phyloP scores from a whole-genome alignment of 1,140 invertebrate genomes.

The Neotoxoptera formosana region DNA sequence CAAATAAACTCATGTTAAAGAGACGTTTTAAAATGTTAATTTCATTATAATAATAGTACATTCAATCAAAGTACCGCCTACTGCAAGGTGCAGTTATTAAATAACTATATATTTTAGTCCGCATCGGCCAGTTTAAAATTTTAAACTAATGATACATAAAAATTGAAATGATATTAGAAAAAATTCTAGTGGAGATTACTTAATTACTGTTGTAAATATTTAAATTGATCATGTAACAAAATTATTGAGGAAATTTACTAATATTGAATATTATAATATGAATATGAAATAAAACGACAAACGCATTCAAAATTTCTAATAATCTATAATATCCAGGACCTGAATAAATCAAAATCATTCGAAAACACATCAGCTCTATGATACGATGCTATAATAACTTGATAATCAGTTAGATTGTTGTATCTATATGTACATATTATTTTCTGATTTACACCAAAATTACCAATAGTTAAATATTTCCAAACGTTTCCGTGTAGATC shows the following conservation, averaged over 20 bases:
- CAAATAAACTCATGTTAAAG: not conserved
- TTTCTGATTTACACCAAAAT: not conserved
- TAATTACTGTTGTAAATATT: not conserved
- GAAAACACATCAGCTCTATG: not conserved
- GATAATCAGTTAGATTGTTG: not conserved
- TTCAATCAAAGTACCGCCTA: not conserved
- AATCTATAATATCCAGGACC: not conserved
- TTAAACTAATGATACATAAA: not conserved
- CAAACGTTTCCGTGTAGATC: not conserved
- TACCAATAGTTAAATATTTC: too few species aligned
- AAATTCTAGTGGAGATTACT: not conserved
- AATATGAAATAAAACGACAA: too few species aligned
- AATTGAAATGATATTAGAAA: too few species aligned
- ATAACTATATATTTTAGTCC: too few species aligned
- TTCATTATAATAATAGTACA: not conserved
- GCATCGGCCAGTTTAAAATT: not conserved
- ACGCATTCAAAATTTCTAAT: not conserved
- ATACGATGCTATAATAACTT: too few species aligned
- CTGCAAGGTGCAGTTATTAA: not conserved
- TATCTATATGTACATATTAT: not conserved
- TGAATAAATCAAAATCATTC: not conserved
- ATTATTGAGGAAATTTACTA: not conserved
- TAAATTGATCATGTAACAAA: not conserved
- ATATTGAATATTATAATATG: too few species aligned
- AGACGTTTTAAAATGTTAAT: not conserved